Base-by-base conservation (phyloP, 2,113 vertebrate species). In the Phalacrocorax pelagicus region DNA sequence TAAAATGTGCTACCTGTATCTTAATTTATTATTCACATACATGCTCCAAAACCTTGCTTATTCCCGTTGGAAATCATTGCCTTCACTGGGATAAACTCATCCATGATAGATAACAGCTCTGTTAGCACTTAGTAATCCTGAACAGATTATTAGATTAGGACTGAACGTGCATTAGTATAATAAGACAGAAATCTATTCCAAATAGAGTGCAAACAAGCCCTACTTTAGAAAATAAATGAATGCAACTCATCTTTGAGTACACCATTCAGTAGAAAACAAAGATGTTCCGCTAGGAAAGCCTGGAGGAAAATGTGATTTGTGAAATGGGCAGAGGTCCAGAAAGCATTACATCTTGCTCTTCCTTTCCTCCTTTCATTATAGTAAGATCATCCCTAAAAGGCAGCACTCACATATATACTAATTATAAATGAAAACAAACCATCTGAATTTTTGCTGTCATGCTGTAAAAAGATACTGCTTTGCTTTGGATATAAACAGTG, bases 91-190 rank as follows among this genome's bases (percentile, higher is more conserved):
- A 82, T 52, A 61, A 95, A 94, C 72, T 86, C 69, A 65, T 49
- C 67, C 73, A 52, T 49, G 62, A 62, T 5, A 91, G 81, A 84
- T 44, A 96, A 91, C 77, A 86, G 81, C 51, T 86, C 94, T 92
- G 72, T 93, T 93, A 92, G 86, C 91, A 90, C 0, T 83, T 44
- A 15, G 84, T 92, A 96, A 92, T 95, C 96, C 77, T 49, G 65
- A 94, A 42, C 90, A 95, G 95, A 96, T 94, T 95, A 97, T 95
- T 90, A 95, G 81, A 94, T 95, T 94, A 94, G 83, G 67, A n/a
- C 27, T 40, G 93, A 92, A 83, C 3, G 2, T 94, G 92, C 52
- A 93, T 91, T 89, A 89, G 61, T 46, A 86, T 89, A 97, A 97
- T 84, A 59, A 86, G 20, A 73, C 63, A 95, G 82, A 94, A 96